phyloP scores from a whole-genome alignment of 2,113 vertebrate species.

The Anguilla rostrata region DNA sequence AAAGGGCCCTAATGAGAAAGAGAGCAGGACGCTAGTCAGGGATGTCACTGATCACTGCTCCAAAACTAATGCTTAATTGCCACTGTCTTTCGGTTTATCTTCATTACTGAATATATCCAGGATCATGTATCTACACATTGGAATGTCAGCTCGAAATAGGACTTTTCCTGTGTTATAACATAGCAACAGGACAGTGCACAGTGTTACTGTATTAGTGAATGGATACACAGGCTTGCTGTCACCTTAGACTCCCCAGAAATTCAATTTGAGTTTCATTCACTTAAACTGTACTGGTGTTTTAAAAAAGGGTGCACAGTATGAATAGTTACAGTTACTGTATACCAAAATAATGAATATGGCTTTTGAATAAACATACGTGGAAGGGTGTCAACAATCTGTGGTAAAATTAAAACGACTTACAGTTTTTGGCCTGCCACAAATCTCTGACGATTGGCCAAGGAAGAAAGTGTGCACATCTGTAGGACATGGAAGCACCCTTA shows the following conservation, averaged over 20 bases:
- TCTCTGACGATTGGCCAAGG: too few species aligned
- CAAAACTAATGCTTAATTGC: not conserved
- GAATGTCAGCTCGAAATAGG: not conserved
- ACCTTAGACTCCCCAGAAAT: not conserved
- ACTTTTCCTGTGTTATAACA: not conserved
- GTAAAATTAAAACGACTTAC: too few species aligned
- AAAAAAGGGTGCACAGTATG: not conserved
- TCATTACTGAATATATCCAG: not conserved
- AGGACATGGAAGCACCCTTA: too few species aligned
- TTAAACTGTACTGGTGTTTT: not conserved
- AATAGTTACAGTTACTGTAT: not conserved
- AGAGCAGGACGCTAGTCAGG: not conserved
- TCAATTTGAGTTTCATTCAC: not conserved
- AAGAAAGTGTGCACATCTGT: too few species aligned
- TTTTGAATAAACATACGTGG: not conserved
- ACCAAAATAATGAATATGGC: not conserved
- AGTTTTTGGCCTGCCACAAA: too few species aligned
- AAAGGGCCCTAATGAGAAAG: not conserved
- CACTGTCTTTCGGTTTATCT: not conserved
- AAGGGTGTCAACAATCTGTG: too few species aligned
- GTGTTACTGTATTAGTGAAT: not conserved
- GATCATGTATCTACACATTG: not conserved
- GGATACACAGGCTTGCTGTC: not conserved
- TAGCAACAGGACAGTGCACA: not conserved
- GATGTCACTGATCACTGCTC: not conserved